phyloP scores from a whole-genome alignment of 2,797 vertebrate genomes.

The Crax fasciolata region DNA sequence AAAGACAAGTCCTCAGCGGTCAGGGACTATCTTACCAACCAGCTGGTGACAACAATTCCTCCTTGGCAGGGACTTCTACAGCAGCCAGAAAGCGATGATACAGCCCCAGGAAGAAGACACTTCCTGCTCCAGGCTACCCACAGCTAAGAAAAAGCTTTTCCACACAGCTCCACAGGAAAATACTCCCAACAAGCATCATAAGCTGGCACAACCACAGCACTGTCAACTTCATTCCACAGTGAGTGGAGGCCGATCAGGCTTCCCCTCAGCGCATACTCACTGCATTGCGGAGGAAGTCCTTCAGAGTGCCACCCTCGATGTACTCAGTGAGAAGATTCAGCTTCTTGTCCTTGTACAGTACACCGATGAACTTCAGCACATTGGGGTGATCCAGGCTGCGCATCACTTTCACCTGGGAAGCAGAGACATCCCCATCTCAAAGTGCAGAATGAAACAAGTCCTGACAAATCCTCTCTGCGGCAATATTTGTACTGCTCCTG shows the following conservation, averaged over 20 bases:
- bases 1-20: slow-evolving; percentile 35
- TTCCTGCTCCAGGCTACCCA: slow-evolving; percentile 2
- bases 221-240: not conserved
- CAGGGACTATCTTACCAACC: not conserved
- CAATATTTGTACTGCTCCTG: not conserved
- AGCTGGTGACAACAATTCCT: not conserved
- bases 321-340: slow-evolving; percentile 94
- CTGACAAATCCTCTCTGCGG: not conserved
- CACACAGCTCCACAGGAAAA: not conserved
- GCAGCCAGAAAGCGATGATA: not conserved
- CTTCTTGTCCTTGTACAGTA: slow-evolving; percentile 95
- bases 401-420: slow-evolving; percentile 95
- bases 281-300: slow-evolving; percentile 92
- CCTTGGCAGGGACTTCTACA: not conserved
- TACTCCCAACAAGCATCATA: not conserved
- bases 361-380: slow-evolving; percentile 94
- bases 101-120: not conserved
- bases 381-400: slow-evolving; percentile 93
- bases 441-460: not conserved
- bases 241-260: not conserved
- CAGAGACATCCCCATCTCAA: not conserved
- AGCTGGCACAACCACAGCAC: not conserved
- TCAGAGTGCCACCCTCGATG: slow-evolving; percentile 94
- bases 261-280: slow-evolving; percentile 77
- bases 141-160: not conserved